These are phyloP conservation scores for Chamaea fasciata DNA, from an alignment of 2,113 vertebrate species.

Conservation along the genomic window DNA sequence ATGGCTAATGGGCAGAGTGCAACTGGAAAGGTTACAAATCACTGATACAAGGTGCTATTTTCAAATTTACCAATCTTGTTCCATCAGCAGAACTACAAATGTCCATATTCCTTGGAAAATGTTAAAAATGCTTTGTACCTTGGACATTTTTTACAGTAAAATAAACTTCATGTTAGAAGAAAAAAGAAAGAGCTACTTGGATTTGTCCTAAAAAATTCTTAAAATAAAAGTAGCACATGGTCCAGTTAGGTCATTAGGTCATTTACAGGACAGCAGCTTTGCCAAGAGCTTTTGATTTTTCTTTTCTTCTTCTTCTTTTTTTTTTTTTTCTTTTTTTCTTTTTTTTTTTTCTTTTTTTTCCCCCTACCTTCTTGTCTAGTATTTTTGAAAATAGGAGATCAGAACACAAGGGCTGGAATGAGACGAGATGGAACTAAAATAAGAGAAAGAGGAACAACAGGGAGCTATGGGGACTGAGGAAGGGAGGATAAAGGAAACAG, in stretches of 20 bases:
- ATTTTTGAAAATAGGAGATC: constrained; percentile 29
- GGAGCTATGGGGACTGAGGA: neutral
- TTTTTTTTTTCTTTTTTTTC: no score
- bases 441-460: constrained; percentile 24
- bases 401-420: neutral
- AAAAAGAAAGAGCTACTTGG: neutral
- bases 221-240: neutral
- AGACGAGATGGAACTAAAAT: neutral
- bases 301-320: no score
- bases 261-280: neutral
- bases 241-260: neutral
- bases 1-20: neutral
- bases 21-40: neutral
- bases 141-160: neutral
- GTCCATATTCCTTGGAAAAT: neutral
- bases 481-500: constrained; percentile 18
- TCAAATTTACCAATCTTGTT: neutral
- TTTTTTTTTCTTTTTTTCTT: no score
- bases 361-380: neutral
- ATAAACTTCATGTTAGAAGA: neutral
- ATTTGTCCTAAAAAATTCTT: neutral
- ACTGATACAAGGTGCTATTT: neutral
- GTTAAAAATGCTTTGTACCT: neutral
- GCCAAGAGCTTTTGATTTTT: neutral
- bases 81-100: neutral